Conservation (phyloP, 1,140 invertebrate species). For the Solenopsis invicta region DNA sequence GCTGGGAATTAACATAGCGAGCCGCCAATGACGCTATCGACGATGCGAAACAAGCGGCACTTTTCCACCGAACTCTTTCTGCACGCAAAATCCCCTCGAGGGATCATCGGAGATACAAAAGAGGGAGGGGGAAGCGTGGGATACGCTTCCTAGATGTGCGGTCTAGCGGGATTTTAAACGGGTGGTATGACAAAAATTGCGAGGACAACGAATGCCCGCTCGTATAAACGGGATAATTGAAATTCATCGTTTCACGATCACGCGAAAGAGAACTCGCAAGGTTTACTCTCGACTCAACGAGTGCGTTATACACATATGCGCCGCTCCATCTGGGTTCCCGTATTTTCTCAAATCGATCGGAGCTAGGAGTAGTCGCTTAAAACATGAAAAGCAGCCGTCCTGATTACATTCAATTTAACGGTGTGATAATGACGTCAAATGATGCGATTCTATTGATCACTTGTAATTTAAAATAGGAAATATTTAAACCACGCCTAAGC, state of each 20-base stretch:
- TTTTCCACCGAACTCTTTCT: slow-evolving; percentile 45
- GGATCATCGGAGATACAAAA: slow-evolving; percentile 26
- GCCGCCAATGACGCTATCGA: slow-evolving; percentile 38
- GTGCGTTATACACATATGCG: not conserved
- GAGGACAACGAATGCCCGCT: slow-evolving; percentile 20
- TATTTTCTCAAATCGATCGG: slow-evolving; percentile 29
- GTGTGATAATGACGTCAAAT: slow-evolving; percentile 10
- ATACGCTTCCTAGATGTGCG: not conserved
- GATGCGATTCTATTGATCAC: not conserved
- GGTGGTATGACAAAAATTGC: slow-evolving; percentile 37
- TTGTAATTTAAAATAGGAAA: not conserved
- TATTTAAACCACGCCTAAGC: too few relatives aligned
- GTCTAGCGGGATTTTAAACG: slow-evolving; percentile 55
- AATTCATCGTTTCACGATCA: slow-evolving; percentile 63
- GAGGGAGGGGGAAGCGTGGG: not conserved
- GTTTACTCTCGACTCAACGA: slow-evolving; percentile 13
- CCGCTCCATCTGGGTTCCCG: too few relatives aligned
- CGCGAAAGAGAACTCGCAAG: slow-evolving; percentile 1
- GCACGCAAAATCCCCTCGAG: slow-evolving; percentile 28
- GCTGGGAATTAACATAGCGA: slow-evolving; percentile 39
- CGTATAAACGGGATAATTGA: slow-evolving; percentile 62
- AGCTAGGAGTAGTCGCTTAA: not conserved
- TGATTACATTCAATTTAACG: not conserved
- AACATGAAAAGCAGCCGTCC: not conserved
- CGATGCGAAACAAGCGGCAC: slow-evolving; percentile 36